Evolutionary conservation across 2,888 invertebrate species (phyloP).

Genomic region (Pseudococcus viburni): DNA sequence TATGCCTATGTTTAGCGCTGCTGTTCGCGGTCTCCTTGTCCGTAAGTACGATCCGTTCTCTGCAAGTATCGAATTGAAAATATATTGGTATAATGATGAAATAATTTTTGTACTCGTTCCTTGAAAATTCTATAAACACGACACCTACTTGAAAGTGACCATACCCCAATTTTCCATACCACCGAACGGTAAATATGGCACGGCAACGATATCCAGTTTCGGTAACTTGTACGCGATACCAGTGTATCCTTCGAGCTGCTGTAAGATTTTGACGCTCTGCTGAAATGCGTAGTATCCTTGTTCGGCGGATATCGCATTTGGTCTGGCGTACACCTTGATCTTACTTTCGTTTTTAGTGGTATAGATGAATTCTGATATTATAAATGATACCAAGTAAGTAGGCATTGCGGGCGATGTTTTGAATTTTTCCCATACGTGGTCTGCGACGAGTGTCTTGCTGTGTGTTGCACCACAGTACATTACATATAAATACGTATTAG

Average conservation of each 20-base stretch:
- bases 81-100: too few species aligned
- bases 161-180: slow-evolving; percentile 87
- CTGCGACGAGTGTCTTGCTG: too few species aligned
- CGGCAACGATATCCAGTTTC: slow-evolving; percentile 82
- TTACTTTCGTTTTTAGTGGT: slow-evolving; percentile 67
- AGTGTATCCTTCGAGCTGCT: slow-evolving; percentile 77
- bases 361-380: slow-evolving; percentile 83
- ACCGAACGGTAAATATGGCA: slow-evolving; percentile 84
- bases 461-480: too few species aligned
- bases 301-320: slow-evolving; percentile 57
- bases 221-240: slow-evolving; percentile 75
- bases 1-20: slow-evolving; percentile 72
- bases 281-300: slow-evolving; percentile 72
- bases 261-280: slow-evolving; percentile 73
- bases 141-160: slow-evolving; percentile 75
- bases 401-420: slow-evolving; percentile 68
- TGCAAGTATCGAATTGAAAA: neutral
- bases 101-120: too few species aligned
- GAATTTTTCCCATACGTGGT: slow-evolving; percentile 30
- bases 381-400: slow-evolving; percentile 85
- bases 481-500: too few species aligned
- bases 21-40: slow-evolving; percentile 3
- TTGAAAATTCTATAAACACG: neutral
- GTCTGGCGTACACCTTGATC: slow-evolving; percentile 67
- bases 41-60: slow-evolving; percentile 54